These are phyloP conservation scores for Drosophila nr. perissopoda DNA, from an alignment of 2,888 invertebrate genomes.

Conservation along the genomic window DNA sequence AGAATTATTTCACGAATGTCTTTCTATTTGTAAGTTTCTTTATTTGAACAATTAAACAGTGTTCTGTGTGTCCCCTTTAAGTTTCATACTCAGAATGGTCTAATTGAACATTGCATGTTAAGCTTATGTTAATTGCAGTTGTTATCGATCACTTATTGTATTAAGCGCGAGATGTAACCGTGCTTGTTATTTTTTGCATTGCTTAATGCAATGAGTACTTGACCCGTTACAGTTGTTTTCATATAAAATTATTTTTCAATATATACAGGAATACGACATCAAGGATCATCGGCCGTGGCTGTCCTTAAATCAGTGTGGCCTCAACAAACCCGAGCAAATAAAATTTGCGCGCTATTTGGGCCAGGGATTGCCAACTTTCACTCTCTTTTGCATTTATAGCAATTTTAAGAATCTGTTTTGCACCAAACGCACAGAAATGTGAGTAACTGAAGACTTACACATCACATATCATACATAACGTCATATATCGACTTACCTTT, in stretches of 20 bases:
- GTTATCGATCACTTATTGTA: background rate
- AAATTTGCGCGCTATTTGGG: constrained; percentile 85
- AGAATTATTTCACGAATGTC: background rate
- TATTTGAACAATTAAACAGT: background rate
- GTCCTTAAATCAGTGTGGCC: constrained; percentile 84
- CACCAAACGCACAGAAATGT: constrained; percentile 85
- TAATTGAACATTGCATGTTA: background rate
- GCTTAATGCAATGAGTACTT: background rate
- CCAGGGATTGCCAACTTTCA: constrained; percentile 84
- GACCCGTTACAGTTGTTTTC: background rate
- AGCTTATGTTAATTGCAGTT: background rate
- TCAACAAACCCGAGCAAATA: constrained; percentile 85
- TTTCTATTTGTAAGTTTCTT: background rate
- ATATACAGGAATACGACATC: constrained; percentile 82
- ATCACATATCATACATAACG: background rate
- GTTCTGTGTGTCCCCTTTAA: background rate
- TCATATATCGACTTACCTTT: background rate
- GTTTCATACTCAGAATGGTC: background rate
- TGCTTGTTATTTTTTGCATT: background rate
- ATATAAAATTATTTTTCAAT: background rate
- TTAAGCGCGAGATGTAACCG: background rate
- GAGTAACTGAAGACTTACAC: constrained; percentile 49
- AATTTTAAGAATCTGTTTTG: constrained; percentile 85
- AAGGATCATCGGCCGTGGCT: constrained; percentile 85
- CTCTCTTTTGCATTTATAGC: constrained; percentile 85